A percentile compares a stretch with the other conserved stretches of the same genome.
Evolutionary conservation across 2,797 vertebrate species (phyloP).

Genomic region (Cephalopachus bancanus): DNA sequence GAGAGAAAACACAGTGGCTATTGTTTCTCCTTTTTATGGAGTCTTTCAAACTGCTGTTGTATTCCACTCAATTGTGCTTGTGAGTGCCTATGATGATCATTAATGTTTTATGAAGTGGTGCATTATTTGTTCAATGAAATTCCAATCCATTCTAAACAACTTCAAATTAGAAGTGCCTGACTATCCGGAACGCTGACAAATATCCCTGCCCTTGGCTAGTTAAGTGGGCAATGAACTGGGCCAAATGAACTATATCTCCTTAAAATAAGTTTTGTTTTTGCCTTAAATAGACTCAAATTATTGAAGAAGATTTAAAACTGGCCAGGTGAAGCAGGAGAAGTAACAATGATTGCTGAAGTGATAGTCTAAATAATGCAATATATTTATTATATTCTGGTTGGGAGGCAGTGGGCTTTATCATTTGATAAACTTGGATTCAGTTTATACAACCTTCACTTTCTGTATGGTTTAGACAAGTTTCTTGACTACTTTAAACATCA

Average conservation of each 20-base stretch:
- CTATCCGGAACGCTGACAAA: constrained; percentile 72
- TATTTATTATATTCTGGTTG: not conserved
- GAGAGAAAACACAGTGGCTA: constrained; percentile 35
- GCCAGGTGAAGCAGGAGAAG: not conserved
- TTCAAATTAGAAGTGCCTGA: not conserved
- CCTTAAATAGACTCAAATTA: constrained; percentile 39
- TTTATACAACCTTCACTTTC: not conserved
- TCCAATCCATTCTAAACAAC: constrained; percentile 70
- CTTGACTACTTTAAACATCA: constrained; percentile 4
- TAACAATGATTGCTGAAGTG: not conserved
- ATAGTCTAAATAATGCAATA: not conserved
- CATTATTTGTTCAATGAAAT: constrained; percentile 78
- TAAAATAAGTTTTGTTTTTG: constrained; percentile 71
- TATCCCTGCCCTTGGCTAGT: constrained; percentile 60
- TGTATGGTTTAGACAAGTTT: not conserved
- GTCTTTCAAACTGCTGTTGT: constrained; percentile 63
- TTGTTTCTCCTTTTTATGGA: constrained; percentile 49
- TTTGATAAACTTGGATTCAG: not conserved
- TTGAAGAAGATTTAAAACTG: constrained; percentile 26
- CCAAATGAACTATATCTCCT: constrained; percentile 59
- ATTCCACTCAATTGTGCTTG: constrained; percentile 13
- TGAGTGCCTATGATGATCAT: constrained; percentile 62
- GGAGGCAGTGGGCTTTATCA: not conserved
- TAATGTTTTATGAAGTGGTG: constrained; percentile 77
- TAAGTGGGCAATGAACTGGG: constrained; percentile 72